These are phyloP conservation scores for Neodiprion lecontei DNA, from an alignment of 1,140 invertebrate species.

Conservation along the genomic window DNA sequence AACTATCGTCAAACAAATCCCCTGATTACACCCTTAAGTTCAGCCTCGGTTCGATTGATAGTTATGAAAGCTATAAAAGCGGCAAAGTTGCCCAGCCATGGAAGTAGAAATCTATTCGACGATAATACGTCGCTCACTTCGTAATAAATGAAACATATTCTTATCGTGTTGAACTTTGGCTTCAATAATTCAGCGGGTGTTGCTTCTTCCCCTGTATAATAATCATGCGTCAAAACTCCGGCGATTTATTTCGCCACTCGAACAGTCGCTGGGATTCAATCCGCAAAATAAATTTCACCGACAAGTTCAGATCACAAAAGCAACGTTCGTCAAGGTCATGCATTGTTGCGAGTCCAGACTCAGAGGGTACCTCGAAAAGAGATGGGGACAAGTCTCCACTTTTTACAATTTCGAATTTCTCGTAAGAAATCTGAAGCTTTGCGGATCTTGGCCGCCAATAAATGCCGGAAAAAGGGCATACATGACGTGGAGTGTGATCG, in stretches of 20 bases:
- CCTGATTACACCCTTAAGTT: not conserved
- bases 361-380: not conserved
- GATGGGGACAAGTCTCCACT: not conserved
- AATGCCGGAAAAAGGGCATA: not conserved
- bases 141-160: no score
- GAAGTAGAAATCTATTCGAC: no score
- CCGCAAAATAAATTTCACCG: no score
- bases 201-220: no score
- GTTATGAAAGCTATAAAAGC: not conserved
- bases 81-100: no score
- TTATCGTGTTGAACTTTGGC: no score
- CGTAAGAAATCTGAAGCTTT: not conserved
- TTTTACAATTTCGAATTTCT: not conserved
- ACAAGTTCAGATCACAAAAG: no score
- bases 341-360: not conserved
- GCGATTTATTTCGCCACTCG: no score
- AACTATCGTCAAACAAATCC: not conserved
- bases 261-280: no score
- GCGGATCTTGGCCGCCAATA: slow-evolving; percentile 2
- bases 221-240: no score
- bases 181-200: no score
- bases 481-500: not conserved
- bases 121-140: no score
- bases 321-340: not conserved
- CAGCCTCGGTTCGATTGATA: not conserved